Evolutionary conservation across 2,888 invertebrate species (phyloP).

Genomic region (Synergus laeviventris): DNA sequence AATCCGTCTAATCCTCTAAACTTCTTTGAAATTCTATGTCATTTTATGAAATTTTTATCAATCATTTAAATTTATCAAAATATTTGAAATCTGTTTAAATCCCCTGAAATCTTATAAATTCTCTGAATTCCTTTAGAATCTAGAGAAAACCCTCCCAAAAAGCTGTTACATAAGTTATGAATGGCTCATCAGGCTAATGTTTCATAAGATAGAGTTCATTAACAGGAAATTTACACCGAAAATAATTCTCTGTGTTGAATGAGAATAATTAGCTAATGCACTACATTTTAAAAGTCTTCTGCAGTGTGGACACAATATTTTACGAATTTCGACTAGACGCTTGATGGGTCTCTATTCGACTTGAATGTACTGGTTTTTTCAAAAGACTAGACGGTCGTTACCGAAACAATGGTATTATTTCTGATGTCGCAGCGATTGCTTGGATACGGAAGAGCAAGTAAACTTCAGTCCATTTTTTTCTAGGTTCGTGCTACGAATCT

Average conservation of each 20-base stretch:
- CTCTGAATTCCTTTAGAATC: no score
- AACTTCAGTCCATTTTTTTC: constrained; percentile 37
- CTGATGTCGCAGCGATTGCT: constrained; percentile 39
- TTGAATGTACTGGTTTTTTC: constrained; percentile 4
- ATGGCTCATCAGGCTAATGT: no score
- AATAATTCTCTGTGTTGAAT: not conserved
- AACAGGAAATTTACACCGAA: not conserved
- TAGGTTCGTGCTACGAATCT: constrained; percentile 37
- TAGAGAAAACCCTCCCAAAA: no score
- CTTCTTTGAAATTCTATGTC: no score
- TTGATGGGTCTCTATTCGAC: constrained; percentile 21
- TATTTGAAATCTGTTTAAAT: no score
- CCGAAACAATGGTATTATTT: constrained; percentile 28
- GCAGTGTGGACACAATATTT: not conserved
- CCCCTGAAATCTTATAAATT: no score
- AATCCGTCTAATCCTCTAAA: no score
- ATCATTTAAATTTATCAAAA: no score
- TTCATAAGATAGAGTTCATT: no score
- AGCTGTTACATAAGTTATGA: no score
- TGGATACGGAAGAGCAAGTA: constrained; percentile 30
- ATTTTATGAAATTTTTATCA: no score
- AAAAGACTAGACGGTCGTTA: constrained; percentile 19
- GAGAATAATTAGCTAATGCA: constrained; percentile 1
- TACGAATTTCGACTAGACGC: not conserved
- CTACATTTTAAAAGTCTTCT: not conserved